phyloP scores from a whole-genome alignment of 2,888 invertebrate species.

The Drosophila rubida region DNA sequence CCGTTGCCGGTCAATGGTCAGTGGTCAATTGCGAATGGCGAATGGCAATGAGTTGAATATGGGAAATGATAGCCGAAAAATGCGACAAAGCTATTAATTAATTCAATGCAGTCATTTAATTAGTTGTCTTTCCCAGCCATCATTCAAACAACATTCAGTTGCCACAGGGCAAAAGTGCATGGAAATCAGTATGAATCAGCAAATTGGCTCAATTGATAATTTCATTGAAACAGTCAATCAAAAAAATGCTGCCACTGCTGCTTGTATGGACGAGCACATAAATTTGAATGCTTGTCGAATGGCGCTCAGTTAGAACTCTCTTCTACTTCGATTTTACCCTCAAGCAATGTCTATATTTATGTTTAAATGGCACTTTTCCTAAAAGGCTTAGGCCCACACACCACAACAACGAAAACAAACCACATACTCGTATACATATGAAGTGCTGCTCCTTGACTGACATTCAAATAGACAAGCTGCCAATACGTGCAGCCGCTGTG shows the following conservation, averaged over 20 bases:
- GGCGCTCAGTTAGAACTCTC: constrained; percentile 15
- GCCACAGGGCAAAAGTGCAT: constrained; percentile 21
- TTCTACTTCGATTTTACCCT: constrained; percentile 32
- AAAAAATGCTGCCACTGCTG: constrained; percentile 61
- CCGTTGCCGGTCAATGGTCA: background rate
- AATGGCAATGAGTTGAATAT: constrained; percentile 4
- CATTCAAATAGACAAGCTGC: constrained; percentile 78
- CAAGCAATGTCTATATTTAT: constrained; percentile 74
- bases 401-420: constrained; percentile 24
- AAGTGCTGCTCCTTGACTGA: constrained; percentile 59
- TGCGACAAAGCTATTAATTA: constrained; percentile 69
- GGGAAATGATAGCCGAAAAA: constrained; percentile 48
- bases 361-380: constrained; percentile 79
- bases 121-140: constrained; percentile 46
- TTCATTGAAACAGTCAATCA: constrained; percentile 77
- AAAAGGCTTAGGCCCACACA: constrained; percentile 67
- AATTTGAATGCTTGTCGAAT: constrained; percentile 55
- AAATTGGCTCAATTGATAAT: constrained; percentile 75
- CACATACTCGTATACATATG: constrained; percentile 16
- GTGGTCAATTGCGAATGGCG: background rate
- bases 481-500: constrained; percentile 74
- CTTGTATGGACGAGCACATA: constrained; percentile 58
- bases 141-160: constrained; percentile 10
- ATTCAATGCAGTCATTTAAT: constrained; percentile 55
- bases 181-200: constrained; percentile 43